Conservation (phyloP, 1,140 invertebrate genomes). For the Drosophila sproati region DNA sequence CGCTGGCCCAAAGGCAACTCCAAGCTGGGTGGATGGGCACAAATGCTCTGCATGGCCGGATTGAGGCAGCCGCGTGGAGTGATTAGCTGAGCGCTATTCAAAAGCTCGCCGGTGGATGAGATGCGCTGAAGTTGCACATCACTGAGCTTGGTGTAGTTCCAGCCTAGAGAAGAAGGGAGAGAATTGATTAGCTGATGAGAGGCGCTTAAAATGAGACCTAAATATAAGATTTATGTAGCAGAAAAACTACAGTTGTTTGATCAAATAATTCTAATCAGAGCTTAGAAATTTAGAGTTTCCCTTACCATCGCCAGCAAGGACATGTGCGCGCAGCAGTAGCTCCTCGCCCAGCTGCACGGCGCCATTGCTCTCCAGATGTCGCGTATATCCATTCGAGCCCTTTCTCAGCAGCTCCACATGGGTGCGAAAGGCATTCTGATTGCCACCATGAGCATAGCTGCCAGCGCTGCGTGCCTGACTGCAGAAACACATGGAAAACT, state of each 20-base stretch:
- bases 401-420: slow-evolving; percentile 87
- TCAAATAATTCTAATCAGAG: no score
- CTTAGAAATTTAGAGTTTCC: neutral
- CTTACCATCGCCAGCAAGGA: slow-evolving; percentile 87
- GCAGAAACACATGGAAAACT: neutral
- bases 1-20: slow-evolving; percentile 79
- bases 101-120: slow-evolving; percentile 69
- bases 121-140: slow-evolving; percentile 86
- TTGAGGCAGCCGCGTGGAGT: slow-evolving; percentile 87
- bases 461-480: slow-evolving; percentile 84
- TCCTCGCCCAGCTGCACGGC: slow-evolving; percentile 88
- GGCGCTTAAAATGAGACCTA: no score
- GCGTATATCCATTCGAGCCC: slow-evolving; percentile 85
- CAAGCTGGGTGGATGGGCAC: slow-evolving; percentile 85
- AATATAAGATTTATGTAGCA: no score
- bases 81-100: slow-evolving; percentile 85
- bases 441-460: slow-evolving; percentile 86
- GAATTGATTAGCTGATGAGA: neutral
- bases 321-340: slow-evolving; percentile 87
- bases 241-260: no score
- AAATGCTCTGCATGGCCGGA: slow-evolving; percentile 86
- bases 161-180: slow-evolving; percentile 84
- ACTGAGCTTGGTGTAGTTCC: slow-evolving; percentile 87
- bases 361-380: slow-evolving; percentile 86
- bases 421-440: slow-evolving; percentile 86